phyloP scores from a whole-genome alignment of 1,140 invertebrate species.

The Papilio polyxenes region DNA sequence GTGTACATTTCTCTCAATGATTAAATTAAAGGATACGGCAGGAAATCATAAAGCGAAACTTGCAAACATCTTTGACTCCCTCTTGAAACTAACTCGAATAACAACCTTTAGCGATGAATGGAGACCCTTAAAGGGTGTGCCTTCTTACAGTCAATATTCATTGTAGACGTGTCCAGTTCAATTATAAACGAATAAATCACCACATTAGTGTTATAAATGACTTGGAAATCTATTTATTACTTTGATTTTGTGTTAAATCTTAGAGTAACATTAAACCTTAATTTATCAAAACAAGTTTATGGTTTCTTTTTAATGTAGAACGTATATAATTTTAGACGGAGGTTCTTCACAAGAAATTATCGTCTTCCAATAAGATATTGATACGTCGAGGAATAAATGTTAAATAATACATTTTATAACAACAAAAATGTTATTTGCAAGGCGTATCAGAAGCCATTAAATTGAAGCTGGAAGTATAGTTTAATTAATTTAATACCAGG shows the following conservation, averaged over 20 bases:
- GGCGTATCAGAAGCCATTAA: background rate
- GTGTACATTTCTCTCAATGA: slow-evolving; percentile 17
- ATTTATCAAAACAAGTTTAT: background rate
- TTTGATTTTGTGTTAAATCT: background rate
- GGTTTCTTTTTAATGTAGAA: background rate
- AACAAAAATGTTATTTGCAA: background rate
- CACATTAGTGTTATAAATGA: background rate
- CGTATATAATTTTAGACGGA: background rate
- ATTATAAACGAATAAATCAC: slow-evolving; percentile 72
- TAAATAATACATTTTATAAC: background rate
- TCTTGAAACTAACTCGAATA: slow-evolving; percentile 46
- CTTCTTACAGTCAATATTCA: slow-evolving; percentile 41
- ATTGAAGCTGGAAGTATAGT: background rate
- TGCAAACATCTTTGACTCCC: slow-evolving; percentile 48
- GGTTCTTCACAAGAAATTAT: background rate
- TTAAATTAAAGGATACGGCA: slow-evolving; percentile 43
- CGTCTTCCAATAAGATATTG: background rate
- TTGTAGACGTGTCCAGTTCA: slow-evolving; percentile 49
- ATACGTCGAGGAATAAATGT: background rate
- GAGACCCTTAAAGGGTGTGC: slow-evolving; percentile 56
- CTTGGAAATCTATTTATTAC: slow-evolving; percentile 14
- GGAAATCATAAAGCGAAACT: slow-evolving; percentile 53
- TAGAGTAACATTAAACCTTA: background rate
- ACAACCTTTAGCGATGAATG: slow-evolving; percentile 58
- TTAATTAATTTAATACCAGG: slow-evolving; percentile 46